These are phyloP conservation scores for Tipula lateralis DNA, from an alignment of 2,888 invertebrate genomes.

Conservation along the genomic window DNA sequence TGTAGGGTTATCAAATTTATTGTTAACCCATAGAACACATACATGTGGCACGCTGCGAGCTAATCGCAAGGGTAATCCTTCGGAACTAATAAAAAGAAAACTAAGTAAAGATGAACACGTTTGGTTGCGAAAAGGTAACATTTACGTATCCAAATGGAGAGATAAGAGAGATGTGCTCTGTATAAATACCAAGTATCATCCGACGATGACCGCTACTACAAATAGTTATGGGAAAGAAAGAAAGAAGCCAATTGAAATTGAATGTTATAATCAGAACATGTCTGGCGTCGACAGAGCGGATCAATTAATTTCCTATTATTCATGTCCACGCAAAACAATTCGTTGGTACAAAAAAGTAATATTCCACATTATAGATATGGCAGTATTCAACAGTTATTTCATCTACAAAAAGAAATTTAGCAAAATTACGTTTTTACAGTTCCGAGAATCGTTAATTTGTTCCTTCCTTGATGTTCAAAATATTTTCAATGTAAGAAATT, in stretches of 20 bases:
- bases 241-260: neutral
- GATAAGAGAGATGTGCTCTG: too few relatives aligned
- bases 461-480: too few relatives aligned
- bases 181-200: neutral
- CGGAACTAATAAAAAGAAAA: neutral
- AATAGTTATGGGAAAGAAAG: neutral
- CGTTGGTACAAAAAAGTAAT: neutral
- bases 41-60: too few relatives aligned
- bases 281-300: neutral
- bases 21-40: too few relatives aligned
- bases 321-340: neutral
- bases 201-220: neutral
- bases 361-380: neutral
- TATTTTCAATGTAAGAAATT: too few relatives aligned
- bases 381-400: neutral
- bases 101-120: neutral
- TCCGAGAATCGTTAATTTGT: neutral
- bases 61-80: neutral
- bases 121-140: too few relatives aligned
- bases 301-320: too few relatives aligned
- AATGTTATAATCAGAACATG: neutral
- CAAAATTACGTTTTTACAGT: neutral
- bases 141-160: too few relatives aligned
- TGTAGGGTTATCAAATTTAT: too few relatives aligned
- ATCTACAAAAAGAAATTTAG: neutral